Evolutionary conservation across 2,113 vertebrate genomes (phyloP).

Genomic region (Mormoops blainvillei): DNA sequence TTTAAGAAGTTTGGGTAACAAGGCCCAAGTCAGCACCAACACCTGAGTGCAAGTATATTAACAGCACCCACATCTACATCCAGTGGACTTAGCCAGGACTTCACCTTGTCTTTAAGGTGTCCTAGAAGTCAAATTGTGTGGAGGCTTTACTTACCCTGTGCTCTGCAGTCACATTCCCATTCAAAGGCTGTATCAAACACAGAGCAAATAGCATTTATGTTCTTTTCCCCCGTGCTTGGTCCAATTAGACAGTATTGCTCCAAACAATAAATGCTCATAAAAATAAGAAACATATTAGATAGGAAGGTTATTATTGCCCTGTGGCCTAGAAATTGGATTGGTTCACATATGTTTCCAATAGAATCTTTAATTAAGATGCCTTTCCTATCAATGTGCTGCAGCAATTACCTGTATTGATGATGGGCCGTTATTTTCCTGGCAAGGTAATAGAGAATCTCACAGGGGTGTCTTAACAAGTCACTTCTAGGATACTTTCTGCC

Average conservation of each 20-base stretch:
- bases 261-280: constrained; percentile 36
- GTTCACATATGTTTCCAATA: constrained; percentile 40
- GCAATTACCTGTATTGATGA: constrained; percentile 48
- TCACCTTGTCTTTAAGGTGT: background rate
- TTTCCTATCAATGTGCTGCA: constrained; percentile 43
- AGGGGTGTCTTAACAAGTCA: constrained; percentile 6
- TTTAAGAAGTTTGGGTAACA: background rate
- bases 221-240: background rate
- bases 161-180: background rate
- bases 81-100: background rate
- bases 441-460: constrained; percentile 22
- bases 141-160: background rate
- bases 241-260: constrained; percentile 33
- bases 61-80: rapidly evolving
- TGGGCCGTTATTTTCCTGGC: constrained; percentile 30
- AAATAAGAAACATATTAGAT: constrained; percentile 54
- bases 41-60: background rate
- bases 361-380: constrained; percentile 61
- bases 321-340: constrained; percentile 37
- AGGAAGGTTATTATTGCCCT: constrained; percentile 37
- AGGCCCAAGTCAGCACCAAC: background rate
- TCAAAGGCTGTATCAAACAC: background rate
- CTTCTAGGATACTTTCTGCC: constrained; percentile 13
- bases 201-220: constrained; percentile 1
- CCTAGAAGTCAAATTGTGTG: background rate